Percentiles rank a stretch among this genome's conserved stretches.
phyloP scores from a whole-genome alignment of 2,797 vertebrate genomes.

The Rhynchonycteris naso region DNA sequence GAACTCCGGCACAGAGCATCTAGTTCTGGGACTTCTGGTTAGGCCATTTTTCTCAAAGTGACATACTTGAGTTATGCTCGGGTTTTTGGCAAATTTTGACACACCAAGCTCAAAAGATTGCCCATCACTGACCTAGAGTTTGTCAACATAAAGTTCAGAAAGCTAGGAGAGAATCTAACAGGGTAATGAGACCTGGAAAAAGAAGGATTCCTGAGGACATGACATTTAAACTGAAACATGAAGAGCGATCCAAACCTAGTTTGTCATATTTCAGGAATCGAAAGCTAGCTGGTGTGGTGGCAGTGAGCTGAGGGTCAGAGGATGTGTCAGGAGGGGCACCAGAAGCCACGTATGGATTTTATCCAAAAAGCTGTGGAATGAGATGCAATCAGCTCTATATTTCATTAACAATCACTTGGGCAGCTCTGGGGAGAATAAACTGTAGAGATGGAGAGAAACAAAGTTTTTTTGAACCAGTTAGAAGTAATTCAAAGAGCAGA shows the following conservation, averaged over 20 bases:
- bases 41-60: too few species aligned
- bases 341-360: not conserved
- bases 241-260: not conserved
- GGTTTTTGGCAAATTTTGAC: too few species aligned
- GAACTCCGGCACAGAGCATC: too few species aligned
- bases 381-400: not conserved
- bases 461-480: not conserved
- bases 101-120: too few species aligned
- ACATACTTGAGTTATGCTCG: too few species aligned
- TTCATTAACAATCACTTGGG: not conserved
- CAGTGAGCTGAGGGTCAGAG: not conserved
- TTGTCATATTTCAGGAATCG: not conserved
- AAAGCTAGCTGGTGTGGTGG: too few species aligned
- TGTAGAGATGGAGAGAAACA: not conserved
- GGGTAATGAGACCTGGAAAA: not conserved
- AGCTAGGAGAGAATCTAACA: not conserved
- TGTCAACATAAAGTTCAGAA: not conserved
- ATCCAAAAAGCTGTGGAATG: not conserved
- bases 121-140: too few species aligned
- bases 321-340: not conserved
- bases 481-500: not conserved
- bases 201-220: not conserved
- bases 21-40: too few species aligned
- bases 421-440: not conserved
- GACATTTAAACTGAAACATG: not conserved